These are phyloP conservation scores for Rhorus exstirpatorius DNA, from an alignment of 2,888 invertebrate genomes.

Conservation along the genomic window DNA sequence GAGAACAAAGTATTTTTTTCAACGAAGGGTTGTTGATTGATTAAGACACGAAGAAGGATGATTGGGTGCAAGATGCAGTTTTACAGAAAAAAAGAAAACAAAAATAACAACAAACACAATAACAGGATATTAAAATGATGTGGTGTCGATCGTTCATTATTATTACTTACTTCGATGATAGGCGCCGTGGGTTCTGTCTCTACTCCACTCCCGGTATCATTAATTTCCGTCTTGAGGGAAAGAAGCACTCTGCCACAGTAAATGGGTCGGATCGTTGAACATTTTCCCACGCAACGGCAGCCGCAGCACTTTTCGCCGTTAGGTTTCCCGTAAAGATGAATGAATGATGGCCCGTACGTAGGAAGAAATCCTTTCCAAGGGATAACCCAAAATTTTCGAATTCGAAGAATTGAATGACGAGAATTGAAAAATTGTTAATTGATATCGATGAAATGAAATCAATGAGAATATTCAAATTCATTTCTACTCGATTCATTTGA, in stretches of 20 bases:
- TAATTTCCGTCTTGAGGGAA: constrained; percentile 90
- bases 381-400: not conserved
- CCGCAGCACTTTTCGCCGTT: constrained; percentile 66
- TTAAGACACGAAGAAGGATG: not conserved
- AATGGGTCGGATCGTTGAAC: constrained; percentile 78
- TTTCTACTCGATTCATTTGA: not conserved
- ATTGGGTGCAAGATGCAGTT: constrained; percentile 16
- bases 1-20: constrained; percentile 1
- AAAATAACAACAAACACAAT: constrained; percentile 5
- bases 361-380: constrained; percentile 90
- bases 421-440: too few relatives aligned
- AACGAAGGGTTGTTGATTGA: not conserved
- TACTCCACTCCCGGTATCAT: constrained; percentile 85
- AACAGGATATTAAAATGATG: too few relatives aligned
- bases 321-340: constrained; percentile 91
- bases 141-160: too few relatives aligned
- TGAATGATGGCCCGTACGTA: constrained; percentile 93
- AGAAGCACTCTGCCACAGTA: constrained; percentile 92
- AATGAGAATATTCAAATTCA: too few relatives aligned
- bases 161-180: constrained; percentile 86
- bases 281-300: constrained; percentile 74
- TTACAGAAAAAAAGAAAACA: not conserved
- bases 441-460: too few relatives aligned
- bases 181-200: constrained; percentile 86
- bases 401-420: not conserved